These are phyloP conservation scores for Sinocyclocheilus anshuiensis DNA, from an alignment of 2,113 vertebrate genomes.

Conservation along the genomic window DNA sequence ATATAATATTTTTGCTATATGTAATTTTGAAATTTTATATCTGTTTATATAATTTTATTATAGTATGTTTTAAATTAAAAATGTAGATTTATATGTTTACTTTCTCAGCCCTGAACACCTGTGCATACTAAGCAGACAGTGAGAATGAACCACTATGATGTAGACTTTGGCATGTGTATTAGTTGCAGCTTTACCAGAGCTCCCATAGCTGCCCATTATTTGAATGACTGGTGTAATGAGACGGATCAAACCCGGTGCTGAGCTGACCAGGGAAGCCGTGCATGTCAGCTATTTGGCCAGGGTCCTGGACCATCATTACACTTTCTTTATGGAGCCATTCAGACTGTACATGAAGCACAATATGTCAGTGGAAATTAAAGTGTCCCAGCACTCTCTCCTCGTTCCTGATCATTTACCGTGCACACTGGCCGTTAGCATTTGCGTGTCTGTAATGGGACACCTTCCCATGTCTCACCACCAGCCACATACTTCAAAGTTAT, in stretches of 20 bases:
- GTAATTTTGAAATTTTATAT: neutral
- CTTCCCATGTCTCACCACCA: conserved; percentile 30
- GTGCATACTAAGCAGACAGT: conserved; percentile 8
- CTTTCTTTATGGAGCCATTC: conserved; percentile 55
- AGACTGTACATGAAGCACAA: conserved; percentile 54
- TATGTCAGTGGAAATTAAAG: conserved; percentile 58
- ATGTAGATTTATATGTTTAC: conserved; percentile 9
- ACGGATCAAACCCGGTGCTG: conserved; percentile 51
- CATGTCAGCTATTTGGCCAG: conserved; percentile 55
- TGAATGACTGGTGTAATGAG: conserved; percentile 58
- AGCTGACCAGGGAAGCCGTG: conserved; percentile 49
- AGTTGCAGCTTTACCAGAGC: conserved; percentile 45
- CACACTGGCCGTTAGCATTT: conserved; percentile 45
- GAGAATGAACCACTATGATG: conserved; percentile 36
- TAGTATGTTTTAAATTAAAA: neutral
- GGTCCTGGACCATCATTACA: conserved; percentile 53
- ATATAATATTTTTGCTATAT: neutral
- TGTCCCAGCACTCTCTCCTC: conserved; percentile 48
- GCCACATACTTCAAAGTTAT: conserved; percentile 50
- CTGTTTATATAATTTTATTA: neutral
- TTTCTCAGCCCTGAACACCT: conserved; percentile 10
- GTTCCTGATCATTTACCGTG: conserved; percentile 56
- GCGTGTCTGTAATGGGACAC: conserved; percentile 36
- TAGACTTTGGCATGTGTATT: conserved; percentile 46
- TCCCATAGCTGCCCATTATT: conserved; percentile 48